Evolutionary conservation across 2,113 vertebrate species (phyloP), one percentile per base, ranked within the genome.

Genomic region (Thryonomys swinderianus): DNA sequence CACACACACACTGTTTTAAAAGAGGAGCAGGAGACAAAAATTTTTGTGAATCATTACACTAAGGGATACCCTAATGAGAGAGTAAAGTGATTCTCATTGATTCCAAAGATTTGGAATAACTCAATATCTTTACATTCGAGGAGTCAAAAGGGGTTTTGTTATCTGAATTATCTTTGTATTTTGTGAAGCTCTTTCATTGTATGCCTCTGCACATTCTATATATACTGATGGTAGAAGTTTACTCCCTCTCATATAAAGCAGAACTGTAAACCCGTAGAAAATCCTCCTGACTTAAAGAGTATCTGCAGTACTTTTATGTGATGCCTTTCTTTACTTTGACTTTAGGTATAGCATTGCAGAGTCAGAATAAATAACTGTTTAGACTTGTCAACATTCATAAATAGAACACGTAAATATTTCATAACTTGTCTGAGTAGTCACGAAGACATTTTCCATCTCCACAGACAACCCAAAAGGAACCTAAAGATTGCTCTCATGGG

Each of bases 331-430:
- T 94, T 5, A 95, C 64, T 86, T 96, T 74, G 88, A 67, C 67
- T 94, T 62, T 14, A 90, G 32, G 4, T 85, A 55, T 86, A 59
- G 61, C 79, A 27, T 89, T 62, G 1, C 27, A 61, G 59, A 80
- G 34, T 87, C 80, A 94, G 73, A 83, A 95, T 80, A 83, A 90
- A 87, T 40, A 91, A 85, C 48, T 83, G 18, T 85, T 74, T 62
- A 90, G 62, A 80, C 13, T 59, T 87, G n/a, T 74, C 69, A 76
- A 90, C 76, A 80, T 92, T 92, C 81, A 69, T 62, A 92, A 91
- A 84, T 40, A 92, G 69, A 90, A 37, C 12, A 62, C 18, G 6
- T 27, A 92, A 88, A 55, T 87, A 90, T 79, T 90, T 94, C 21
- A 64, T 87, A 62, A 94, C 30, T 86, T 84, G 18, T 17, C 18